Conservation (phyloP, 2,113 vertebrate genomes). For the Halcyon senegalensis region DNA sequence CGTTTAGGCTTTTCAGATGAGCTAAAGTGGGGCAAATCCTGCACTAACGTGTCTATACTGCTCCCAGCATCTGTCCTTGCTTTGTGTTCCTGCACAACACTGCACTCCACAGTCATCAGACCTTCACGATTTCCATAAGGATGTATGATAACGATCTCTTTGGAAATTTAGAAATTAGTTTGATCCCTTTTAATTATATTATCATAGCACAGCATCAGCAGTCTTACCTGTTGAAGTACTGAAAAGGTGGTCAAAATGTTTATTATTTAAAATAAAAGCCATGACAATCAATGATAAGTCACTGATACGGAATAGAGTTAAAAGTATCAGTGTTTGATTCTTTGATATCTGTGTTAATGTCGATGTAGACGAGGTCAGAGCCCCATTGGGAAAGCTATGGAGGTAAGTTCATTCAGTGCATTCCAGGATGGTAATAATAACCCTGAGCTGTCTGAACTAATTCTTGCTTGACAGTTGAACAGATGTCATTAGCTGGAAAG, state of each 20-base stretch:
- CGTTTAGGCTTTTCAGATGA: neutral
- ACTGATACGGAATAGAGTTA: neutral
- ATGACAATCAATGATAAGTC: neutral
- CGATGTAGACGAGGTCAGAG: neutral
- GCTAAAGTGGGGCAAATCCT: neutral
- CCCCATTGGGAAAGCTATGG: neutral
- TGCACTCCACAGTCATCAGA: neutral
- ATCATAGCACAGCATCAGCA: neutral
- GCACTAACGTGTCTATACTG: fast-evolving
- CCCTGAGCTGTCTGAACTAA: neutral
- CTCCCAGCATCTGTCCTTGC: neutral
- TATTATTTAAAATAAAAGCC: neutral
- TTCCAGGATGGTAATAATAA: slow-evolving; percentile 53
- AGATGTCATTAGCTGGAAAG: neutral
- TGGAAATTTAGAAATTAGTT: neutral
- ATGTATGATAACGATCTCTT: fast-evolving
- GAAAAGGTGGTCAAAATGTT: neutral
- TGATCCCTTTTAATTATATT: neutral
- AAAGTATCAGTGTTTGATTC: neutral
- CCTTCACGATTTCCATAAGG: neutral
- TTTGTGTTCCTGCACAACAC: neutral
- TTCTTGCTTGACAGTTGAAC: neutral
- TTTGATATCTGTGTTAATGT: neutral
- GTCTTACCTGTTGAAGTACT: neutral
- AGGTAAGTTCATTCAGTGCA: slow-evolving; percentile 18